A percentile compares a stretch with the other conserved stretches of the same genome.
phyloP scores from a whole-genome alignment of 2,797 vertebrate species.

The Parotocinclus haroldoi region DNA sequence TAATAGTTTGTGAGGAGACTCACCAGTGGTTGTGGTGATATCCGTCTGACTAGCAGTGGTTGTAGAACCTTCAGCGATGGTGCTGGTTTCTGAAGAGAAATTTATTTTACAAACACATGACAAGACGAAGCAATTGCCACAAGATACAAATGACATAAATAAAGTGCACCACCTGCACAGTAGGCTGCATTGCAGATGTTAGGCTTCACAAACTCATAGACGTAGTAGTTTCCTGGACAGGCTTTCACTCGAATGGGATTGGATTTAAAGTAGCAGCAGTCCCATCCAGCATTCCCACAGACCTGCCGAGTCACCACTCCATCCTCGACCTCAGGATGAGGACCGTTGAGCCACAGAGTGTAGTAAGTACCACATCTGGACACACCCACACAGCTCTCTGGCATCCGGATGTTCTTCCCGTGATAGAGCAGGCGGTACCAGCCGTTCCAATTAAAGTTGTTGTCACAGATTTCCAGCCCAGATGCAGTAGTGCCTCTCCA shows the following conservation, averaged over 20 bases:
- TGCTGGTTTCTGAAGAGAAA: no score
- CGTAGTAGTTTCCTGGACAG: neutral
- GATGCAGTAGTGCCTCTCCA: conserved; percentile 22
- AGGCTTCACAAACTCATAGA: neutral
- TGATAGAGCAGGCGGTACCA: conserved; percentile 27
- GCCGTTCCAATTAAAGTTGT: conserved; percentile 4
- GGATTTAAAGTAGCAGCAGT: conserved; percentile 21
- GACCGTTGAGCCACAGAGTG: conserved; percentile 30
- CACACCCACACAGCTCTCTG: conserved; percentile 2
- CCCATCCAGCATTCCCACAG: neutral
- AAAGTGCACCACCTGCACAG: conserved; percentile 17
- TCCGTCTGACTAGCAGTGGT: no score
- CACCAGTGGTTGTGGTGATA: no score
- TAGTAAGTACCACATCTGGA: conserved; percentile 20
- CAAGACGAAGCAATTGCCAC: no score
- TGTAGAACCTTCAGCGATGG: no score
- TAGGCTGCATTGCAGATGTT: neutral
- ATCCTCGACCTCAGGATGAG: conserved; percentile 21
- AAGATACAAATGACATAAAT: no score
- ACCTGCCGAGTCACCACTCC: neutral
- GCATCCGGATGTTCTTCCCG: conserved; percentile 7
- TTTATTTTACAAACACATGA: no score
- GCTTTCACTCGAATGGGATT: conserved; percentile 28
- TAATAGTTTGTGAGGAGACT: no score
- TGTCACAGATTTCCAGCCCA: neutral